Base-by-base conservation (phyloP, 2,888 invertebrate genomes). In the Craniophora ligustri region DNA sequence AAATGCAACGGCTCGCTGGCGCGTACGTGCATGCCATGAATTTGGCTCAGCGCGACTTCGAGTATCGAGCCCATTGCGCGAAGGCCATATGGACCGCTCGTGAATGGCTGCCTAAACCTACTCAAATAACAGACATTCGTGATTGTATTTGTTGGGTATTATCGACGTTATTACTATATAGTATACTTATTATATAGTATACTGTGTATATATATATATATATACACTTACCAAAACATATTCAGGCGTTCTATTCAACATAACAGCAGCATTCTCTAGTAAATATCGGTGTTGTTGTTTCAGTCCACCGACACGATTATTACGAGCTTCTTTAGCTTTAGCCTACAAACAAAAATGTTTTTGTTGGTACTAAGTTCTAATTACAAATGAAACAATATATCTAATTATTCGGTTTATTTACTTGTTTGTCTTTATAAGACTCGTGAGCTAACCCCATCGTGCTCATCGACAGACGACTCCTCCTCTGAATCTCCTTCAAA, bases 191-290 rank as follows among this genome's bases (percentile, higher is more conserved):
- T n/a, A n/a, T n/a, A n/a, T n/a, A n/a, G n/a, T n/a, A n/a, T n/a
- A 8, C 10, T 32, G 14, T 7, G 58, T 90, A 89, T 30, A 8
- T 14, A 6, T 32, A 2, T 32, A 2, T 2, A 32, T 10, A 14
- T 3, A 10, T 32, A 16, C 10, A 38, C 81, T 84, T 84, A 93
- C 93, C 85, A 96, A 90, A 2, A 96, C 91, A 65, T 94, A 93
- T 15, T 94, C 94, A 8, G 87, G 65, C 8, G 94, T 85, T 47
- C 92, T 87, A 72, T 94, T 92, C 57, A 95, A 85, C 67, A 94
- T 91, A 19, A 93, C 87, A 7, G 95, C 95, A 19, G 95, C 95
- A 79, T 95, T 94, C 72, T 96, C 96, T 58, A 97, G 85, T 1
- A 97, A 86, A 82, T 95, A 95, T 59, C 95, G 94, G 77, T 96